These are phyloP conservation scores for Cheiracanthium punctorium DNA, from an alignment of 2,888 invertebrate species.

Conservation along the genomic window DNA sequence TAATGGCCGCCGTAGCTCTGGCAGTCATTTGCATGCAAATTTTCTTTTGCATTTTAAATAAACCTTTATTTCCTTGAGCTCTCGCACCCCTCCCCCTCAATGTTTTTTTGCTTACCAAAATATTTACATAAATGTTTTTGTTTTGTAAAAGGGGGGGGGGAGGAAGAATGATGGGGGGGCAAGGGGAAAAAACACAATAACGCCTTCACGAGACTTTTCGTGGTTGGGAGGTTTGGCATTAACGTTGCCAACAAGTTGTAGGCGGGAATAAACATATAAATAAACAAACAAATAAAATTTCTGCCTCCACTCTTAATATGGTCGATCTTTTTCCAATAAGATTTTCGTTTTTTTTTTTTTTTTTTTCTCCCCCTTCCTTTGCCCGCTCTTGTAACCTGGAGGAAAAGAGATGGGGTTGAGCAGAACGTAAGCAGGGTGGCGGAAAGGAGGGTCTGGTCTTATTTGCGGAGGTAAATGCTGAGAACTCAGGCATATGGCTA, in stretches of 20 bases:
- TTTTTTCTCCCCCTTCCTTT: conserved; percentile 18
- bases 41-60: conserved; percentile 68
- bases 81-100: not conserved
- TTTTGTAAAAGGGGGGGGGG: not conserved
- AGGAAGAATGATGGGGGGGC: not conserved
- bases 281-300: conserved; percentile 37
- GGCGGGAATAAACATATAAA: conserved; percentile 39
- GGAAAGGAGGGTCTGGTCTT: not conserved
- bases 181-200: conserved; percentile 29
- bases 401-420: not conserved
- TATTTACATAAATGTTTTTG: conserved; percentile 63
- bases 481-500: conserved; percentile 63
- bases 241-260: conserved; percentile 66
- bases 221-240: conserved; percentile 24
- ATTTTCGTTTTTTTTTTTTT: conserved; percentile 14
- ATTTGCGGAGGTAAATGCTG: conserved; percentile 43
- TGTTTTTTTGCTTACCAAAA: conserved; percentile 22
- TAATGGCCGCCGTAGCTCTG: conserved; percentile 36
- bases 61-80: conserved; percentile 39
- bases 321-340: conserved; percentile 17
- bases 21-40: conserved; percentile 66
- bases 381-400: not conserved
- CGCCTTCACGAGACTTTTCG: conserved; percentile 59
- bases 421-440: not conserved
- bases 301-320: conserved; percentile 1